Evolutionary conservation across 2,113 vertebrate species (phyloP).

Genomic region (Gymnorhina tibicen): DNA sequence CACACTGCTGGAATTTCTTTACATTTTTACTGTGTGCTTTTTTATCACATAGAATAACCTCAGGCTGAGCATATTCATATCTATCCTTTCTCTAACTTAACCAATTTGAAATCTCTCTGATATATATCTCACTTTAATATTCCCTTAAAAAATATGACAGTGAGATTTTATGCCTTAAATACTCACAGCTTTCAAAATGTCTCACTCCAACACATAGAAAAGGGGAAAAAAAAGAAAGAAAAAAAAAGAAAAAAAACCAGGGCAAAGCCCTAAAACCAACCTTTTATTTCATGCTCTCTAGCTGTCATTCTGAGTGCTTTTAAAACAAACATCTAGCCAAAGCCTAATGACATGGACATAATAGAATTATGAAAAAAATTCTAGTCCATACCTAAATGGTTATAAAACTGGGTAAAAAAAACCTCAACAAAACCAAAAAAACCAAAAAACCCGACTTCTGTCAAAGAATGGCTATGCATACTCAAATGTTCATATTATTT

Average conservation of each 20-base stretch:
- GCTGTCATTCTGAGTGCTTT: neutral
- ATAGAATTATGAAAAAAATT: neutral
- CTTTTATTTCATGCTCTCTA: neutral
- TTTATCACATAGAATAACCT: neutral
- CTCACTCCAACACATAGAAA: neutral
- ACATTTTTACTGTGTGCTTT: neutral
- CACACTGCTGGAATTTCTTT: neutral
- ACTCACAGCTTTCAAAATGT: neutral
- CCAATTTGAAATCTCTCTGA: neutral
- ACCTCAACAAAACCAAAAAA: fast-evolving
- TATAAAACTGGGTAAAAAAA: neutral
- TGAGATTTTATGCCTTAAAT: neutral
- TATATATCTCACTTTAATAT: neutral
- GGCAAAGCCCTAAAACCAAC: neutral
- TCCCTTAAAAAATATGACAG: neutral
- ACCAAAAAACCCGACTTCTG: neutral
- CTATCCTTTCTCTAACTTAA: neutral
- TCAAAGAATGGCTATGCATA: neutral
- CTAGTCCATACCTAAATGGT: neutral
- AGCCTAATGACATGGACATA: neutral
- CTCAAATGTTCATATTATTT: neutral
- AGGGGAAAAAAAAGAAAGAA: neutral
- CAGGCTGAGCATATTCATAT: neutral
- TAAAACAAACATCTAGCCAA: neutral
- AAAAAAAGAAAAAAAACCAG: neutral